Conservation (phyloP, 2,888 invertebrate genomes). For the Stenodema calcarata region DNA sequence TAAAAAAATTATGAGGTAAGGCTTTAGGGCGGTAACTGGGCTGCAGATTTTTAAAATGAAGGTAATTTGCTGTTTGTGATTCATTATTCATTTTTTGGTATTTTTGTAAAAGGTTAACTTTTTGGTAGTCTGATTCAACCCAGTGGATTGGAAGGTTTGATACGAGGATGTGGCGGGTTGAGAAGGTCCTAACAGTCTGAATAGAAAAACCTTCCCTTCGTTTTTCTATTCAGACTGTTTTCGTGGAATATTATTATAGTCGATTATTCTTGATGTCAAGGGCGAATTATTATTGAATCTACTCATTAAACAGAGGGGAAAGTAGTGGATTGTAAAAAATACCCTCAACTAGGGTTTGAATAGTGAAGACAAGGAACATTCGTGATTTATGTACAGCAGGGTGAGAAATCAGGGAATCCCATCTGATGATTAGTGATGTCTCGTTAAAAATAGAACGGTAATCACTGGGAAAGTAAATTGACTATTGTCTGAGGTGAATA, state of each 20-base stretch:
- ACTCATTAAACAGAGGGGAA: no score
- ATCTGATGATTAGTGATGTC: no score
- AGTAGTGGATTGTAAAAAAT: no score
- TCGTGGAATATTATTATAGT: no score
- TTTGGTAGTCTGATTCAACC: background rate
- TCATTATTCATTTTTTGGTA: background rate
- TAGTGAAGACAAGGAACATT: slow-evolving; percentile 2
- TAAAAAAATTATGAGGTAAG: background rate
- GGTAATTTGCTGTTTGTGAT: no score
- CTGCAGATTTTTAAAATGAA: background rate
- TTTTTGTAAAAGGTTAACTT: background rate
- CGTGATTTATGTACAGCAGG: background rate
- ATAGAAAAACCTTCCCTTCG: no score
- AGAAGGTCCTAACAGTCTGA: no score
- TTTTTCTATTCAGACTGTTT: no score
- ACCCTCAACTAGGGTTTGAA: no score
- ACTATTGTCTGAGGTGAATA: background rate
- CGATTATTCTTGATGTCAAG: no score
- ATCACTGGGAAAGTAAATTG: background rate
- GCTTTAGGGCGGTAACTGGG: background rate
- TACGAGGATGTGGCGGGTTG: background rate
- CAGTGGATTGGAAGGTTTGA: background rate
- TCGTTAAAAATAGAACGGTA: background rate
- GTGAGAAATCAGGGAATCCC: no score
- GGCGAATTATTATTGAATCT: no score